Evolutionary conservation across 2,797 vertebrate species (phyloP).

Genomic region (Champsocephalus esox): DNA sequence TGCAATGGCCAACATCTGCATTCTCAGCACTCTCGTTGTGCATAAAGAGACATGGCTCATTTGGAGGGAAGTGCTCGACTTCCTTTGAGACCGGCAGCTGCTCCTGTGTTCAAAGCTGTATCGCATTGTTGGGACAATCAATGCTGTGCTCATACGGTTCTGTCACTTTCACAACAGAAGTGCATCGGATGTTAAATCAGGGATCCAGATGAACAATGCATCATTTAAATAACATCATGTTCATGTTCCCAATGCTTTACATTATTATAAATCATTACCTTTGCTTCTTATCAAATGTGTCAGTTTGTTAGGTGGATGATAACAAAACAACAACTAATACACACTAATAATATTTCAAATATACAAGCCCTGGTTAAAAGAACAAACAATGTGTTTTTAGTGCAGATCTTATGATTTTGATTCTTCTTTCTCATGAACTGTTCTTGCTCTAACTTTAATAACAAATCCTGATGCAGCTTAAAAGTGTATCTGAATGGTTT

Average conservation of each 20-base stretch:
- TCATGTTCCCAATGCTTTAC: slow-evolving; percentile 1
- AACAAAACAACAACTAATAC: neutral
- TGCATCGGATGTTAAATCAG: neutral
- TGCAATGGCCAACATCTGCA: slow-evolving; percentile 51
- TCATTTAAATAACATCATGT: neutral
- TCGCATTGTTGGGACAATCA: neutral
- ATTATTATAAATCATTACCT: neutral
- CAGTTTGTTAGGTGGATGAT: neutral
- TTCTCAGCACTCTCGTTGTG: slow-evolving; percentile 38
- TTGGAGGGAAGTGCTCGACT: slow-evolving; percentile 33
- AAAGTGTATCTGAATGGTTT: neutral
- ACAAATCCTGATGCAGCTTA: neutral
- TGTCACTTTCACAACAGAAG: slow-evolving; percentile 1
- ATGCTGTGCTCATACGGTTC: neutral
- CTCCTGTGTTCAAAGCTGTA: slow-evolving; percentile 23
- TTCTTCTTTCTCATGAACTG: too few relatives aligned
- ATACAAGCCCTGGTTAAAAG: neutral
- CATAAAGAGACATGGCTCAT: slow-evolving; percentile 44
- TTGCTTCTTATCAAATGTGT: neutral
- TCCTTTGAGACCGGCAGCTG: slow-evolving; percentile 32
- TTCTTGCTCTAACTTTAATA: neutral
- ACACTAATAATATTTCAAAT: neutral
- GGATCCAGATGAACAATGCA: neutral
- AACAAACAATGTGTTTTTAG: neutral
- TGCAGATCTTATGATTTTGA: neutral